Evolutionary conservation across 2,113 vertebrate species (phyloP).

Genomic region (Halcyon malimbica): DNA sequence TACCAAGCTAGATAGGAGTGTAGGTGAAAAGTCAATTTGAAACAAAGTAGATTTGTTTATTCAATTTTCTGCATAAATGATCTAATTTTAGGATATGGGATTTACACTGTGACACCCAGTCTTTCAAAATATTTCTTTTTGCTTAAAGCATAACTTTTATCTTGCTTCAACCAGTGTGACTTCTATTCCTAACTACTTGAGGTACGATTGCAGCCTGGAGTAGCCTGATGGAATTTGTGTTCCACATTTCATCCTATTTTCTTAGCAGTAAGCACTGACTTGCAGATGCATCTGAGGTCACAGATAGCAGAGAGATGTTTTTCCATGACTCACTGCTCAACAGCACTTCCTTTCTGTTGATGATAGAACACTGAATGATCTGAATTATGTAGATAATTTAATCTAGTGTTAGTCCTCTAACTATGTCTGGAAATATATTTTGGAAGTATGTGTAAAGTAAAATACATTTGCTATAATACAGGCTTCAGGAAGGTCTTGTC

Average conservation of each 20-base stretch:
- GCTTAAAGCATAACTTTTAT: neutral
- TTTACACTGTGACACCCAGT: neutral
- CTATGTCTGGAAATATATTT: neutral
- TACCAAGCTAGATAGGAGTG: neutral
- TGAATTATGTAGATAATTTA: neutral
- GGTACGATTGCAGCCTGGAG: neutral
- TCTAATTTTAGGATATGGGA: neutral
- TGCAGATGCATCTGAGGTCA: neutral
- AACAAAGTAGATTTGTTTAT: neutral
- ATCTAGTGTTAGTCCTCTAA: neutral
- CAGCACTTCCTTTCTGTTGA: neutral
- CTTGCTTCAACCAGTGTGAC: neutral
- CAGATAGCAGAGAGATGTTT: neutral
- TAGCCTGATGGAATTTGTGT: neutral
- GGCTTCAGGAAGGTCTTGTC: neutral
- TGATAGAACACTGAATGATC: neutral
- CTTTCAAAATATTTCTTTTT: neutral
- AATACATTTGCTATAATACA: neutral
- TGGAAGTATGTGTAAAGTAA: neutral
- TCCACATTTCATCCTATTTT: neutral
- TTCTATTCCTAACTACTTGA: neutral
- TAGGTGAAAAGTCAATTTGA: neutral
- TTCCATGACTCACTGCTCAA: neutral
- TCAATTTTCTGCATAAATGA: neutral
- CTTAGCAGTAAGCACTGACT: neutral